Evolutionary conservation across 1,140 invertebrate genomes (phyloP), one percentile per base, ranked within the genome.

Genomic region (Scaptodrosophila lebanonensis): DNA sequence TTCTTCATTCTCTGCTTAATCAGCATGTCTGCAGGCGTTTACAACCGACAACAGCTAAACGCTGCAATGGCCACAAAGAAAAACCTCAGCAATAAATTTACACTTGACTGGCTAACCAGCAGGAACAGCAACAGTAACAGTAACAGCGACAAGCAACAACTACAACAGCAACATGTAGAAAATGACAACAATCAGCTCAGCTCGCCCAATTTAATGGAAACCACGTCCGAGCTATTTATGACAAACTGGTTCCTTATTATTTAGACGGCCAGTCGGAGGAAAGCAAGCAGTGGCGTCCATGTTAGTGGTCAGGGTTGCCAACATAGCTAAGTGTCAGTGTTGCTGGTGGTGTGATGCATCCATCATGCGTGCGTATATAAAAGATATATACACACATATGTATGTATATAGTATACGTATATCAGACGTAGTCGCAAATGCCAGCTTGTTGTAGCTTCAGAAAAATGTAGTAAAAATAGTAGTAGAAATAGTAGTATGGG

Each of bases 221-320:
- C 61, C 64, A 66, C 45, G 36, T 49, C 45, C 40, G 25, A 38
- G 47, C 43, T 52, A 71, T 66, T 76, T 62, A 82, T 75, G 75
- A 83, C 76, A 82, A 75, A 82, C 75, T 66, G 66, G 66, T 38
- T 69, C 64, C 59, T 79, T 79, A 79, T 72, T 79, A 79, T 65
- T 40, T 65, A 69, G 13, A 12, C 4, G 9, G 59, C 53, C 43
- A 20, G 35, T n/a, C 11, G 17, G 32, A 50, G 48, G 11, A 33
- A 49, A 53, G 29, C 36, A n/a, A n/a, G n/a, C n/a, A n/a, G n/a
- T n/a, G n/a, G n/a, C n/a, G n/a, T n/a, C n/a, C n/a, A n/a, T n/a
- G n/a, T n/a, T n/a, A n/a, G n/a, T n/a, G n/a, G n/a, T n/a, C n/a
- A n/a, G n/a, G n/a, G n/a, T n/a, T n/a, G n/a, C n/a, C n/a, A n/a